A percentile compares a stretch with the other conserved stretches of the same genome.
Conservation (phyloP, 2,888 invertebrate genomes). For the Athalia rosae region DNA sequence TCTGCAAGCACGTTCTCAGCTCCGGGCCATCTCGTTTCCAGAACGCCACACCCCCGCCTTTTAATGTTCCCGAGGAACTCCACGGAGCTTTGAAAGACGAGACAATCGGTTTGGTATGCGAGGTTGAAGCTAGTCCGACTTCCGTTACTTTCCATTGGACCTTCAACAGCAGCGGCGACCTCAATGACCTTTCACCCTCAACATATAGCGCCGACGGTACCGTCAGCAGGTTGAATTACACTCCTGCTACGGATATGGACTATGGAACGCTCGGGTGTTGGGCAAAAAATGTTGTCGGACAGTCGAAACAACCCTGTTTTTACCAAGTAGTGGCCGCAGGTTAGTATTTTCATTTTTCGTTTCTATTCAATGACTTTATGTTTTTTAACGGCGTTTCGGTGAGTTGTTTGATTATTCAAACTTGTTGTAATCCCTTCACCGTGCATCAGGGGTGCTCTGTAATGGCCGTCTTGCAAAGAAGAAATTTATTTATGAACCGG, state of each 20-base stretch:
- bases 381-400: neutral
- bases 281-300: conserved; percentile 88
- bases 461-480: no score
- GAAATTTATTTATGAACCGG: no score
- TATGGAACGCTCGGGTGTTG: conserved; percentile 93
- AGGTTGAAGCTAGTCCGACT: conserved; percentile 91
- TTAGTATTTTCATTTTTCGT: conserved; percentile 69
- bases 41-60: conserved; percentile 60
- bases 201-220: conserved; percentile 79
- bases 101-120: conserved; percentile 87
- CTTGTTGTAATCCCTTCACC: no score
- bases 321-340: conserved; percentile 92
- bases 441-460: no score
- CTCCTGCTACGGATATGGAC: conserved; percentile 89
- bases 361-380: neutral
- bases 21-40: conserved; percentile 56
- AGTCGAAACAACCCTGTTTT: conserved; percentile 88
- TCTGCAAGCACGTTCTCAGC: conserved; percentile 66
- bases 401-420: no score
- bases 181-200: conserved; percentile 83
- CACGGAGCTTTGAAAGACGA: conserved; percentile 91
- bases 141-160: conserved; percentile 92
- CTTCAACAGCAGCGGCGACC: conserved; percentile 92
- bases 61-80: conserved; percentile 84
- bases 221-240: conserved; percentile 86